Base-by-base conservation (phyloP, 2,113 vertebrate genomes). In the Pelusios castaneus region DNA sequence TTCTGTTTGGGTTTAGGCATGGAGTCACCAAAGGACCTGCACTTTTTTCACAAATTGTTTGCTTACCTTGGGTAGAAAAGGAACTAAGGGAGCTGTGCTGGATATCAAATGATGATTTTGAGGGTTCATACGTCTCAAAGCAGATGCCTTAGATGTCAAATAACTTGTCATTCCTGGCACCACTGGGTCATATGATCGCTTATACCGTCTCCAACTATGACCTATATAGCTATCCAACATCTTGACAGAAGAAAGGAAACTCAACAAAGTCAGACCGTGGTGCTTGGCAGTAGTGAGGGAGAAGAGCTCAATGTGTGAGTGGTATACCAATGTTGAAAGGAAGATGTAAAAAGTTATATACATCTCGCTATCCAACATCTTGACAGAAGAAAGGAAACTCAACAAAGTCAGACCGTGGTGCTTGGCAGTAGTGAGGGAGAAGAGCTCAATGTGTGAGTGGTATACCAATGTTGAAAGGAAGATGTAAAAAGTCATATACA, bases 101-200 rank as follows among this genome's bases (percentile, higher is more conserved):
- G 82, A 60, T 70, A 12, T 78, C 58, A 89, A 88, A 60, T 27
- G 79, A 41, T 63, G 34, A 45, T 89, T 84, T 58, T 47, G 76
- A 52, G 43, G 31, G 87, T 25, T 52, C 54, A 67, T 34, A 13
- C 54, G 17, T 58, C 70, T 84, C 54, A 31, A 29, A 60, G 1
- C 80, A n/a, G 25, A 41, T 7, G 5, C 54, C 54, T 85, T 76
- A 2, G 12, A n/a, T 55, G 14, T 70, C 81, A 58, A 52, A 80
- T 27, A 80, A 2, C 58, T 82, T 47, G 34, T 49, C 76, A 84
- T 27, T 38, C n/a, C 31, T 41, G 0, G 22, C 70, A 58, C 78
- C 43, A 21, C 0, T 0, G 45, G 19, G 14, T 29, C 0, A 0
- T 24, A 16, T 58, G 49, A 45, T 77, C 2, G 0, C 10, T 91